A percentile compares a stretch with the other conserved stretches of the same genome.
These are phyloP conservation scores for Pedetes capensis DNA, from an alignment of 2,113 vertebrate species.

Conservation along the genomic window DNA sequence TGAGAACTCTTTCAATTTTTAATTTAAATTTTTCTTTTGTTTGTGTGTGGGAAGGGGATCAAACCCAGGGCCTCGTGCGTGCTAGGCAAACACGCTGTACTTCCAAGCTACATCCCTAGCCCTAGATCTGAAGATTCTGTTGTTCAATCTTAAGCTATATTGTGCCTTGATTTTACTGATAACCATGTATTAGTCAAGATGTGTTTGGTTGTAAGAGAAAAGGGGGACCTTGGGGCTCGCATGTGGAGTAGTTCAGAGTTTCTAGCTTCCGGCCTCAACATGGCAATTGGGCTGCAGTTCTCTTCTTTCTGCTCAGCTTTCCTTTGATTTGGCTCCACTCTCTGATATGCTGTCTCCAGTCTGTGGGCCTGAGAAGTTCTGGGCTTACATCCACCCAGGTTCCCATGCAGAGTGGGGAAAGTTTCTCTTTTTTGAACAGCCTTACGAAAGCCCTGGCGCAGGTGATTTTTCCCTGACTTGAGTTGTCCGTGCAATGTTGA, in stretches of 20 bases:
- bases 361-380: not conserved
- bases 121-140: not conserved
- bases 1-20: too few species aligned
- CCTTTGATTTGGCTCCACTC: not conserved
- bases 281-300: not conserved
- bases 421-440: not conserved
- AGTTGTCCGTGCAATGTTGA: not conserved
- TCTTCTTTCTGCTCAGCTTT: not conserved
- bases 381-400: not conserved
- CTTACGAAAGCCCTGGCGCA: not conserved
- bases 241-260: not conserved
- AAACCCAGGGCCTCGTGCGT: too few species aligned
- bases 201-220: not conserved
- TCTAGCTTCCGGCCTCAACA: not conserved
- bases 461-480: not conserved
- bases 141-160: not conserved
- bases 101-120: too few species aligned
- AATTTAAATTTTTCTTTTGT: too few species aligned
- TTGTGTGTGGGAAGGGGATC: too few species aligned
- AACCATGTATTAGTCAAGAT: not conserved
- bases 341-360: not conserved
- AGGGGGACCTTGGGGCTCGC: not conserved
- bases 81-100: too few species aligned
- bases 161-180: not conserved
- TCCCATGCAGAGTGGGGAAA: not conserved